Evolutionary conservation across 2,797 vertebrate species (phyloP).

Genomic region (Rhadinocentrus ornatus): DNA sequence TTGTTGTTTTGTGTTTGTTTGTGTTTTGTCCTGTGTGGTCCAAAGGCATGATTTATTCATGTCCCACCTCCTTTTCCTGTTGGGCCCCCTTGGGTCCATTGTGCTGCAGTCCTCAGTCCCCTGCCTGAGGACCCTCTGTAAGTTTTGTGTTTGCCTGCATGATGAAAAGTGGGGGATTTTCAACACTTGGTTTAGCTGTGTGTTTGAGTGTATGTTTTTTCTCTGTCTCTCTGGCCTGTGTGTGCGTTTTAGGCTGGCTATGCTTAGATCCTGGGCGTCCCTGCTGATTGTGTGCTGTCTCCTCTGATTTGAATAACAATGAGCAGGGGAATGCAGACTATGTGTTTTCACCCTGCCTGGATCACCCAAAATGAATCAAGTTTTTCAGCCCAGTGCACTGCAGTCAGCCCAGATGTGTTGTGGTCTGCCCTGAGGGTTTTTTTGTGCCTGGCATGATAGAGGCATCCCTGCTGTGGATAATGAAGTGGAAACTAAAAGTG

Average conservation of each 20-base stretch:
- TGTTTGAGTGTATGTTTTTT: constrained; percentile 17
- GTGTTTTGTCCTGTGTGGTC: constrained; percentile 54
- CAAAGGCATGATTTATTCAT: constrained; percentile 68
- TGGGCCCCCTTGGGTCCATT: constrained; percentile 44
- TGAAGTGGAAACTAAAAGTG: constrained; percentile 33
- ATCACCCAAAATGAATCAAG: constrained; percentile 49
- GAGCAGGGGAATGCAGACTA: constrained; percentile 62
- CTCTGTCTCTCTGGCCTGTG: constrained; percentile 20
- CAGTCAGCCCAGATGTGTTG: constrained; percentile 68
- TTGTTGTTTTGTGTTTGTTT: constrained; percentile 45
- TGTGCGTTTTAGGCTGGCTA: constrained; percentile 35
- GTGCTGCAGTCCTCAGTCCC: constrained; percentile 47
- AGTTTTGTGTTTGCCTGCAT: constrained; percentile 23
- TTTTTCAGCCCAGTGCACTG: constrained; percentile 33
- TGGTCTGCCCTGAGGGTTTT: constrained; percentile 39
- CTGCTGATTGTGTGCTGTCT: constrained; percentile 57
- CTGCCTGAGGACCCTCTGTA: constrained; percentile 14
- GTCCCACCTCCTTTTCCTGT: constrained; percentile 57
- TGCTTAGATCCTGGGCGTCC: constrained; percentile 51
- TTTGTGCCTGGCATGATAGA: constrained; percentile 47
- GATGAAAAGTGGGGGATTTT: constrained; percentile 25
- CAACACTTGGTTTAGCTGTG: constrained; percentile 32
- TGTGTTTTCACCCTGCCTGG: constrained; percentile 60
- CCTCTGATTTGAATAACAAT: constrained; percentile 78
- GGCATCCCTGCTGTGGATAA: constrained; percentile 52